A percentile compares a stretch with the other conserved stretches of the same genome.
phyloP scores from a whole-genome alignment of 2,797 vertebrate species.

The Microcaecilia unicolor region DNA sequence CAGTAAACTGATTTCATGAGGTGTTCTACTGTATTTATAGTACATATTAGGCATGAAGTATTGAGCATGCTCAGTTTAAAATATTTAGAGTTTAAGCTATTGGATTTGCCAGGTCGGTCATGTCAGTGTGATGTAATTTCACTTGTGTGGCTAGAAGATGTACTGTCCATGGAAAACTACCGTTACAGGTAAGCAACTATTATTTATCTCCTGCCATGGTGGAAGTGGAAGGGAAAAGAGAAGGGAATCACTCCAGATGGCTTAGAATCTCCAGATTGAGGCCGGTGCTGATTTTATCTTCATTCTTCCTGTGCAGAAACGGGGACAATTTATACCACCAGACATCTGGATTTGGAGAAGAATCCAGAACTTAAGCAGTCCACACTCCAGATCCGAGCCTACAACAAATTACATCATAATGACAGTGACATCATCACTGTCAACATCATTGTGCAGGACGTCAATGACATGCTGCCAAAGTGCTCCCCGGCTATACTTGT shows the following conservation, averaged over 20 bases:
- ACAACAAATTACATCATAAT: neutral
- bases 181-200: no score
- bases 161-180: no score
- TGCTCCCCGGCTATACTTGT: constrained; percentile 43
- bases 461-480: constrained; percentile 15
- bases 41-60: no score
- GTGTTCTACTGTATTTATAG: no score
- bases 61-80: no score
- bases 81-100: no score
- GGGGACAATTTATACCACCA: constrained; percentile 33
- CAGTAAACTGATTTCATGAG: no score
- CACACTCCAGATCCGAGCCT: constrained; percentile 36
- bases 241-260: neutral
- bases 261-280: neutral
- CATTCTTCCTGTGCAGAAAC: constrained; percentile 14
- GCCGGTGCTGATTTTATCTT: neutral
- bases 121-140: no score
- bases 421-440: constrained; percentile 6
- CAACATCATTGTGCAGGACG: constrained; percentile 26
- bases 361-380: neutral
- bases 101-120: no score
- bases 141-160: no score
- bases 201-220: no score
- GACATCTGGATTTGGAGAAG: constrained; percentile 20
- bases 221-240: no score